Evolutionary conservation across 2,113 vertebrate species (phyloP), one percentile per base, ranked within the genome.

Genomic region (Bufo gargarizans): DNA sequence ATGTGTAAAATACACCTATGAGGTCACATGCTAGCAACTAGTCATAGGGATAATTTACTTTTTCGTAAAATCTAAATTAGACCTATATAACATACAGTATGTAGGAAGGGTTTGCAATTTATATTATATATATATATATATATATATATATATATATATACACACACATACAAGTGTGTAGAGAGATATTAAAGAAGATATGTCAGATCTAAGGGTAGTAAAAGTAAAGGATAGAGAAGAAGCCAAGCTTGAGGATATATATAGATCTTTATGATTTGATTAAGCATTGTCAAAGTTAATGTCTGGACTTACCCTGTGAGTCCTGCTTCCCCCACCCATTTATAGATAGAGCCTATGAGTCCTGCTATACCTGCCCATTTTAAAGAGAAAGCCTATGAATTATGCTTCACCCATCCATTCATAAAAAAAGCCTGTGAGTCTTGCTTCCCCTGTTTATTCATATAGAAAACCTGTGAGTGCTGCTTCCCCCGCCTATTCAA

Each of bases 1-100:
- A 86, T 63, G 58, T 65, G 59, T 50, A 50, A 78, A 86, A 50
- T 10, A 67, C 59, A 79, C 33, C 79, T 77, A 77, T 53, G 76
- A 65, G 58, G 61, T 86, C 45, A 77, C 22, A 77, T 53, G 59
- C 20, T 65, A 6, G 45, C 12, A 49, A 5, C 7, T 71, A 69
- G 10, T 22, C 53, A 69, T 61, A 53, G 43, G 43, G 13, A 59
- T n/a, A 80, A 33, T 55, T 76, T 16, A 9, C 16, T 49, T 76
- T 71, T 74, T 47, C 17, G 9, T 76, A 7, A 49, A 50, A 16
- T 76, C 5, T 19, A 74, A 9, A 76, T 76, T 47, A 74, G 71
- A 47, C 3, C 33, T 33, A 33, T 33, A 33, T 76, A 45, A 45
- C 33, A 45, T 72, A n/a, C n/a, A n/a, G n/a, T n/a, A 45, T 72